Percentiles rank a stretch among this genome's conserved stretches.
Evolutionary conservation across 2,797 vertebrate genomes (phyloP).

Genomic region (Amniataba percoides): DNA sequence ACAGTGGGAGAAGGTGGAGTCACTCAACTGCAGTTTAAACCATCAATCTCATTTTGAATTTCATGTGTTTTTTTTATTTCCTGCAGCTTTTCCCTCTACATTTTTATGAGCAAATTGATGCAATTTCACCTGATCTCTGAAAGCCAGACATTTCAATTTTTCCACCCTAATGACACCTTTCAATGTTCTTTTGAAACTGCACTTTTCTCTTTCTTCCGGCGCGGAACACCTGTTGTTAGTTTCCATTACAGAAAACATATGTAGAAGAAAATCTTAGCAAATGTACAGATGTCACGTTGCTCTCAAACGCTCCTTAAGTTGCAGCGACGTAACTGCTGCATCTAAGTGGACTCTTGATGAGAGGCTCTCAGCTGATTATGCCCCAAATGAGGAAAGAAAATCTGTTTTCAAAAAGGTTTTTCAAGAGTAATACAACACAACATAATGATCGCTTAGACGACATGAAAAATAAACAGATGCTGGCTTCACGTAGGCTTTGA

Average conservation of each 20-base stretch:
- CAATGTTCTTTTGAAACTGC: background rate
- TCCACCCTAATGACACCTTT: too few species aligned
- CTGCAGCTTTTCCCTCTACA: background rate
- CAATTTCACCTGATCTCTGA: background rate
- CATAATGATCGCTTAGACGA: background rate
- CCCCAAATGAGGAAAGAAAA: background rate
- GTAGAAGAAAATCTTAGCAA: background rate
- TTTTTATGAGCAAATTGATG: background rate
- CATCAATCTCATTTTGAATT: conserved; percentile 26
- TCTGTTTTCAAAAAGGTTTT: background rate
- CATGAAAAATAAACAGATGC: too few species aligned
- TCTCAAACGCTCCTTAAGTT: conserved; percentile 18
- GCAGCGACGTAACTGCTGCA: background rate
- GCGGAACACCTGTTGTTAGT: conserved; percentile 5
- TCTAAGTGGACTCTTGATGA: background rate
- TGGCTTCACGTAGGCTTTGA: background rate
- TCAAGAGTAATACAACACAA: conserved; percentile 6
- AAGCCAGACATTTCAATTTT: too few species aligned
- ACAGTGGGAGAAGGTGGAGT: too few species aligned
- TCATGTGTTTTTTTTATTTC: background rate
- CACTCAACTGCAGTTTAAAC: background rate
- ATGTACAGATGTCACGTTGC: conserved; percentile 15
- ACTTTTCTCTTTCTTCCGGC: background rate
- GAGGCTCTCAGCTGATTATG: background rate
- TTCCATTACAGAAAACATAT: conserved; percentile 19